Evolutionary conservation across 2,888 invertebrate genomes (phyloP).

Genomic region (Siphonodentalium dalli): DNA sequence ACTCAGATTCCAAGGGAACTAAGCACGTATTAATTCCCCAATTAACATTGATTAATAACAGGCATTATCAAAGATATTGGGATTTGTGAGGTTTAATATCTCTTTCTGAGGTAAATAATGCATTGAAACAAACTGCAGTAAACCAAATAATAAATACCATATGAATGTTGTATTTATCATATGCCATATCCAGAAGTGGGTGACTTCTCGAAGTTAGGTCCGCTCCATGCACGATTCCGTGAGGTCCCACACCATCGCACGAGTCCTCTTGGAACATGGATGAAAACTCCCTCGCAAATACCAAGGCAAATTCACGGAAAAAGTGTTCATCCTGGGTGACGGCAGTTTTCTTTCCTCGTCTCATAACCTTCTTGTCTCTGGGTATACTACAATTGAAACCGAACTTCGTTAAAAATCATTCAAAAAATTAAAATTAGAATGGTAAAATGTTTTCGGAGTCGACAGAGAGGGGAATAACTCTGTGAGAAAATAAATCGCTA

Average conservation of each 20-base stretch:
- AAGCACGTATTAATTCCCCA: no score
- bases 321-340: conserved; percentile 54
- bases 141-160: conserved; percentile 43
- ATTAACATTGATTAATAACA: no score
- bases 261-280: conserved; percentile 36
- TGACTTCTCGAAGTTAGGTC: conserved; percentile 39
- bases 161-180: conserved; percentile 42
- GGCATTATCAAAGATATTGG: background rate
- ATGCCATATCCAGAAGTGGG: conserved; percentile 56
- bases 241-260: conserved; percentile 36
- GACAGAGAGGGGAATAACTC: no score
- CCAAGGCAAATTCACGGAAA: conserved; percentile 44
- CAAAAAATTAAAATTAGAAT: background rate
- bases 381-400: conserved; percentile 35
- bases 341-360: conserved; percentile 14
- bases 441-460: no score
- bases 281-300: conserved; percentile 44
- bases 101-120: background rate
- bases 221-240: conserved; percentile 54
- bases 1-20: no score
- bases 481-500: no score
- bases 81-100: background rate
- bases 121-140: background rate
- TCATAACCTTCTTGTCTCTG: conserved; percentile 16
- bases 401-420: background rate